Conservation (phyloP, 2,797 vertebrate species). For the Sciaenops ocellatus region DNA sequence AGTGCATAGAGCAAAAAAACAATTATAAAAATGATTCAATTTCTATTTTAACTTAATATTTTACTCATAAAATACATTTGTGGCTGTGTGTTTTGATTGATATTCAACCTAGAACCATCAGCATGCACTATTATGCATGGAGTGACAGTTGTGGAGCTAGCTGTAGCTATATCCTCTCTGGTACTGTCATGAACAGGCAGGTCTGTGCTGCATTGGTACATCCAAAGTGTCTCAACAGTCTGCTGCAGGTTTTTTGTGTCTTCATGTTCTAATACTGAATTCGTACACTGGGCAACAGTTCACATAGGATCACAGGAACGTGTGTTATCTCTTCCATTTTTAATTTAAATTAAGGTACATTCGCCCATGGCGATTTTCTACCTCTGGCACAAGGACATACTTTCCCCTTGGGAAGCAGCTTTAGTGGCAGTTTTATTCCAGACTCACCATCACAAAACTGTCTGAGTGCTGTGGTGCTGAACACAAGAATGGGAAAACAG, state of each 20-base stretch:
- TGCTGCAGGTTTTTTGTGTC: slow-evolving; percentile 36
- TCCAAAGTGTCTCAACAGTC: slow-evolving; percentile 26
- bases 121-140: slow-evolving; percentile 24
- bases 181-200: slow-evolving; percentile 25
- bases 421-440: slow-evolving; percentile 21
- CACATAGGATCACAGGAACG: slow-evolving; percentile 35
- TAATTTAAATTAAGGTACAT: slow-evolving; percentile 45
- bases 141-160: slow-evolving; percentile 23
- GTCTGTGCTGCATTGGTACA: slow-evolving; percentile 14
- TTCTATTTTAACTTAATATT: not conserved
- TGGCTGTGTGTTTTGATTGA: slow-evolving; percentile 24
- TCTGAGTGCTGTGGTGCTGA: slow-evolving; percentile 29
- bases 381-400: slow-evolving; percentile 41
- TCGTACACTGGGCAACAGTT: not conserved
- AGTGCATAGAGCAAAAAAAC: not conserved
- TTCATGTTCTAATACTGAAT: not conserved
- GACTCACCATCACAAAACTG: slow-evolving; percentile 14
- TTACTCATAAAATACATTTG: slow-evolving; percentile 18
- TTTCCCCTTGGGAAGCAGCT: slow-evolving; percentile 35
- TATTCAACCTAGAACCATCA: slow-evolving; percentile 25
- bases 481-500: slow-evolving; percentile 35
- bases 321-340: slow-evolving; percentile 18
- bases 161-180: slow-evolving; percentile 16
- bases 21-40: not conserved
- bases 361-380: slow-evolving; percentile 8